These are phyloP conservation scores for Leptobrachium ailaonicum DNA, from an alignment of 2,113 vertebrate genomes.

Conservation along the genomic window DNA sequence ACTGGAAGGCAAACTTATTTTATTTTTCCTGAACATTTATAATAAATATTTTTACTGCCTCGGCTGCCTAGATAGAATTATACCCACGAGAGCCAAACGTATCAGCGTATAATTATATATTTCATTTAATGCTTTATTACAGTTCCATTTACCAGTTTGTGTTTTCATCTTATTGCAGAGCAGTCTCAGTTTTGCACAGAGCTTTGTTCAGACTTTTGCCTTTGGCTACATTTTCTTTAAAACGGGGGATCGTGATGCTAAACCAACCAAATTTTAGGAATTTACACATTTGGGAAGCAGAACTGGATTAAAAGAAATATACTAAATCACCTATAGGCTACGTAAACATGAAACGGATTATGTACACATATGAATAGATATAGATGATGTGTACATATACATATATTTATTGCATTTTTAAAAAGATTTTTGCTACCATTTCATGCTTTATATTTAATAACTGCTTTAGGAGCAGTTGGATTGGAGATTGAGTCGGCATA, in stretches of 20 bases:
- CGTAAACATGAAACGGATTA: neutral
- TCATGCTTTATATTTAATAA: neutral
- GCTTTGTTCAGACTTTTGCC: conserved; percentile 3
- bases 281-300: neutral
- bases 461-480: neutral
- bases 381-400: neutral
- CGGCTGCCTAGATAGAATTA: conserved; percentile 38
- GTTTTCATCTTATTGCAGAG: conserved; percentile 12
- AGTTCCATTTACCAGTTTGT: conserved; percentile 34
- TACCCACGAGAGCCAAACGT: conserved; percentile 36
- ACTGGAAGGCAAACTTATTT: conserved; percentile 3
- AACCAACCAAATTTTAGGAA: conserved; percentile 25
- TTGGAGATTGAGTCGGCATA: neutral
- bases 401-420: neutral
- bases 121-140: conserved; percentile 46
- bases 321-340: conserved; percentile 16
- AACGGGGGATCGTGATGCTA: conserved; percentile 18
- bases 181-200: neutral
- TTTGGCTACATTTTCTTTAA: conserved; percentile 5
- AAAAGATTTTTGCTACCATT: neutral
- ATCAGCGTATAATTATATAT: conserved; percentile 42
- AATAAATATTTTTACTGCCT: conserved; percentile 17
- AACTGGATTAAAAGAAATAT: conserved; percentile 22
- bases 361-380: neutral
- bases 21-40: neutral